These are phyloP conservation scores for Dryas iulia DNA, from an alignment of 1,140 invertebrate species.

Conservation along the genomic window DNA sequence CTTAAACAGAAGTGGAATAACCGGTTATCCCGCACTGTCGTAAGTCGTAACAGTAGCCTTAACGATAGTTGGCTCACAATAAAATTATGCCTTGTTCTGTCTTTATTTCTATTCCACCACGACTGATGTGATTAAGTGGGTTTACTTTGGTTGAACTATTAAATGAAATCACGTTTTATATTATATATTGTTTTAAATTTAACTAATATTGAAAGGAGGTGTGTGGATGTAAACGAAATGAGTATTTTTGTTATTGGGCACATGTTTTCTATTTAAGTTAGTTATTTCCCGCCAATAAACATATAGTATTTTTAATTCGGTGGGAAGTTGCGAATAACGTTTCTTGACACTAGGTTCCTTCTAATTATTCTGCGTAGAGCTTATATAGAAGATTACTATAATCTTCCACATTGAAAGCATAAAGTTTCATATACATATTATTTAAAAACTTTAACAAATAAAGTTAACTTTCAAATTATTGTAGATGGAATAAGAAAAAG, in stretches of 20 bases:
- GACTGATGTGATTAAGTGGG: conserved; percentile 3
- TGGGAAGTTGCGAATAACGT: neutral
- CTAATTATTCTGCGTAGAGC: no score
- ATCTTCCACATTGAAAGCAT: no score
- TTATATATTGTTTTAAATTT: neutral
- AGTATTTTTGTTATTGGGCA: no score
- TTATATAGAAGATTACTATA: no score
- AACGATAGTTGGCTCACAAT: conserved; percentile 61
- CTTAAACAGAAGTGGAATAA: conserved; percentile 53
- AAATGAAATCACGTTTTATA: neutral
- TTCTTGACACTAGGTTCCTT: neutral
- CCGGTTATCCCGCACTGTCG: conserved; percentile 49
- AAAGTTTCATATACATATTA: no score
- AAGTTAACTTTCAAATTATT: no score
- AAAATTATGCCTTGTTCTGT: conserved; percentile 57
- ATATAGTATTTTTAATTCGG: neutral
- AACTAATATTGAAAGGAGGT: no score
- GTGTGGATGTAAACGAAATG: no score
- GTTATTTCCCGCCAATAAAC: neutral
- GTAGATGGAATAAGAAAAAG: neutral
- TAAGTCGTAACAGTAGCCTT: conserved; percentile 67
- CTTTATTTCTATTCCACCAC: conserved; percentile 34
- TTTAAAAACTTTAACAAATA: no score
- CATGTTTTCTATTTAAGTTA: no score
- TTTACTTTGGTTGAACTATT: conserved; percentile 11